phyloP scores from a whole-genome alignment of 1,140 invertebrate genomes.

The Condylostylus longicornis region DNA sequence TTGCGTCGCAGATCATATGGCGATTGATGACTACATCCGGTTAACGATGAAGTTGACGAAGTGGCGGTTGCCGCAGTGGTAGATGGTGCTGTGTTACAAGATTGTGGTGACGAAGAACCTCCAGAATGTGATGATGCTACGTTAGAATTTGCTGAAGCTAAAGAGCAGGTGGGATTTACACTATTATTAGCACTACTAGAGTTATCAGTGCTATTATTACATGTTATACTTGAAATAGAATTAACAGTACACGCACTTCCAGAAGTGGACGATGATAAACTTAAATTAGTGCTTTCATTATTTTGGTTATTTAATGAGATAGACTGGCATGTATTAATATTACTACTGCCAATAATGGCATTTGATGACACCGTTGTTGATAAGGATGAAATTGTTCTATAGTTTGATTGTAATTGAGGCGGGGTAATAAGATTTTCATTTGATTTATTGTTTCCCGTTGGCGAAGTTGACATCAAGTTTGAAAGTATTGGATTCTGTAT shows the following conservation, averaged over 20 bases:
- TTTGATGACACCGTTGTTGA: no score
- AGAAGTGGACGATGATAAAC: slow-evolving; percentile 1
- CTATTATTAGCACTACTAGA: neutral
- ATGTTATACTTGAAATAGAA: neutral
- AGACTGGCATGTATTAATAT: no score
- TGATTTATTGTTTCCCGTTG: no score
- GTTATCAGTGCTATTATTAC: neutral
- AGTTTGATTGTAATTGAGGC: no score
- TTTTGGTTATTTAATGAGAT: slow-evolving; percentile 11
- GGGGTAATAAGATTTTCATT: no score
- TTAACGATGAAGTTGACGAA: slow-evolving; percentile 31
- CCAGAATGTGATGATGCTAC: neutral
- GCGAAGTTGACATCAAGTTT: no score
- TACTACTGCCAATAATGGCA: no score
- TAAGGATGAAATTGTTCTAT: no score
- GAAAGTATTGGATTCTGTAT: no score
- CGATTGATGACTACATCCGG: slow-evolving; percentile 52
- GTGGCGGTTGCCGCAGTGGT: slow-evolving; percentile 27
- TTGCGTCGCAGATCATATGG: slow-evolving; percentile 74
- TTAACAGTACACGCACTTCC: slow-evolving; percentile 3
- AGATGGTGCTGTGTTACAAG: neutral
- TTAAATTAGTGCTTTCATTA: slow-evolving; percentile 4
- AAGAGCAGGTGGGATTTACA: neutral
- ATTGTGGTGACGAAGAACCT: slow-evolving; percentile 1
- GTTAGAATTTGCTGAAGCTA: neutral